phyloP scores from a whole-genome alignment of 2,113 vertebrate genomes.

The Caranx melampygus region DNA sequence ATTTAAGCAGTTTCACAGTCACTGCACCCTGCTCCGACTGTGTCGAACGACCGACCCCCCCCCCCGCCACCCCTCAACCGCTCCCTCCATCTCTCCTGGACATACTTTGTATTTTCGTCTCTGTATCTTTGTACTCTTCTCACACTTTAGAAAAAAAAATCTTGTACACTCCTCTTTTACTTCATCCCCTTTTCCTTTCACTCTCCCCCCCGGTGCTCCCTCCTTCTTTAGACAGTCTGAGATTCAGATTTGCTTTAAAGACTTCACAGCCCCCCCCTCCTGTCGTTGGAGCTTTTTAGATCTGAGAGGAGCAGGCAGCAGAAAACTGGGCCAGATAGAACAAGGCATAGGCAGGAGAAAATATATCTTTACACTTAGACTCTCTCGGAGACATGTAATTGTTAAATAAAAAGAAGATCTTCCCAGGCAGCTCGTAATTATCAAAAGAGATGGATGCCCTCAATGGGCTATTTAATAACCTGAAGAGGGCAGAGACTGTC shows the following conservation, averaged over 20 bases:
- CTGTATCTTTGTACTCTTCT: slow-evolving; percentile 32
- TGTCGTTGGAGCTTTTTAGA: slow-evolving; percentile 55
- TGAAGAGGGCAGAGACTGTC: slow-evolving; percentile 59
- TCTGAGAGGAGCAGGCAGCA: slow-evolving; percentile 55
- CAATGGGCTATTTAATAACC: slow-evolving; percentile 64
- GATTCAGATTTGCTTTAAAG: slow-evolving; percentile 58
- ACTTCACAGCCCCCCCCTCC: slow-evolving; percentile 26
- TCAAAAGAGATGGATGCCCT: slow-evolving; percentile 66
- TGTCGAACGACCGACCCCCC: slow-evolving; percentile 47
- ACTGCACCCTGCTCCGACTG: slow-evolving; percentile 69
- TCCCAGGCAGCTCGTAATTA: slow-evolving; percentile 63
- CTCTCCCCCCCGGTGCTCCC: slow-evolving; percentile 45
- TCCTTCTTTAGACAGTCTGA: slow-evolving; percentile 46
- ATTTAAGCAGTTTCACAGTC: slow-evolving; percentile 82
- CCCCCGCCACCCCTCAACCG: neutral
- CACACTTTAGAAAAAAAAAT: neutral
- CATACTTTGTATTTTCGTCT: slow-evolving; percentile 45
- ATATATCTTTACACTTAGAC: slow-evolving; percentile 61
- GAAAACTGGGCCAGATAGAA: slow-evolving; percentile 74
- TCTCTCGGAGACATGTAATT: slow-evolving; percentile 60
- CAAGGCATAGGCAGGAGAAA: slow-evolving; percentile 47
- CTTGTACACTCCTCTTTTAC: slow-evolving; percentile 21
- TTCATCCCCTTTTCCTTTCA: slow-evolving; percentile 25
- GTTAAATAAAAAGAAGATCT: slow-evolving; percentile 71
- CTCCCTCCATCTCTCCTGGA: slow-evolving; percentile 32